Base-by-base conservation (phyloP, 2,888 invertebrate species). In the Euproctis similis region DNA sequence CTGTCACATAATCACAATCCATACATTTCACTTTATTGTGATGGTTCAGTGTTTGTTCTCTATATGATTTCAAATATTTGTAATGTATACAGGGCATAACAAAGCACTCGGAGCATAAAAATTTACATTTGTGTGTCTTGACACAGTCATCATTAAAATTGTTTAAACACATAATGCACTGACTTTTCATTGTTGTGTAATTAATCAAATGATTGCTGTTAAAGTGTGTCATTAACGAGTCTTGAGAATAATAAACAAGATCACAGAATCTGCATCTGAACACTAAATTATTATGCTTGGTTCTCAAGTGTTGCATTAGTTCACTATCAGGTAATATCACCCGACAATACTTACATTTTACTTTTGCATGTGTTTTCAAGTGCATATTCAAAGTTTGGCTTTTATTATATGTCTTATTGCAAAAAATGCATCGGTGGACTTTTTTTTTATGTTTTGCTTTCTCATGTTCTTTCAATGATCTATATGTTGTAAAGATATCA, bases 1-100 rank as follows among this genome's bases (percentile, higher is more conserved):
- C 52, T 8, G 65, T 68, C 0, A 53, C 50, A 34, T 64, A 72
- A 27, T 70, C 64, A 30, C 72, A 73, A 39, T 69, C 67, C 2
- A 58, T 28, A 28, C 72, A 73, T 33, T 53, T 53, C 2, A 69
- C 50, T 28, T 55, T 56, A 2, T 46, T 43, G 0, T 40, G 40
- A 30, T 61, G 58, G 11, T 46, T 59, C 6, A 60, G 30, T 1
- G 64, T 29, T 27, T 71, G 71, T 4, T 70, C 63, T 29, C 63
- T 52, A 26, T 56, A 71, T 1, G 64, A 61, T 25, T 58, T 49
- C 2, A 72, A 39, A 33, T 65, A 72, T 25, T 46, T 59, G 12
- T 62, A 58, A 46, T 73, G 72, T 11, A 70, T 27, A 17, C 72
- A 73, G 0, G 67, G 59, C 31, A 57, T 53, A 1, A 57, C 50